Evolutionary conservation across 2,113 vertebrate genomes (phyloP).

Genomic region (Neopipo cinnamomea): DNA sequence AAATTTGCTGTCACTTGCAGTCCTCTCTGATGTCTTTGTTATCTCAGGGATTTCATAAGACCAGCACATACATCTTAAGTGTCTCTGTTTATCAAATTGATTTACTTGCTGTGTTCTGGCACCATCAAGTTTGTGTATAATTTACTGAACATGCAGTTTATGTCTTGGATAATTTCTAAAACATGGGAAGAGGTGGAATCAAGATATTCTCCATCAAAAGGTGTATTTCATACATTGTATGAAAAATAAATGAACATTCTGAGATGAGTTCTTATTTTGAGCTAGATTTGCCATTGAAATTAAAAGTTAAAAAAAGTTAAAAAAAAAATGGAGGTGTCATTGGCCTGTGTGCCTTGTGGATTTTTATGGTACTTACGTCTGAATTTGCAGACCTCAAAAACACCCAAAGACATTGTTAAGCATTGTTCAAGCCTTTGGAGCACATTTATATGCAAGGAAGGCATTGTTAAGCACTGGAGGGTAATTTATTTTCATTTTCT

Average conservation of each 20-base stretch:
- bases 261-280: neutral
- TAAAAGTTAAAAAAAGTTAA: neutral
- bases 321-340: rapidly evolving
- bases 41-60: neutral
- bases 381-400: neutral
- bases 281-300: neutral
- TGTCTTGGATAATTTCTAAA: neutral
- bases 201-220: neutral
- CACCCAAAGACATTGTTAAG: neutral
- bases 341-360: neutral
- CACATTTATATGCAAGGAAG: constrained; percentile 2
- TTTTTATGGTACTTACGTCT: neutral
- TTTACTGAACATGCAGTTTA: neutral
- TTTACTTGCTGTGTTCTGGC: neutral
- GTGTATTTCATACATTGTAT: neutral
- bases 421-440: neutral
- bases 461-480: neutral
- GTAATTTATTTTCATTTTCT: constrained; percentile 55
- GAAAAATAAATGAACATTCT: neutral
- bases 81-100: neutral
- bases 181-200: neutral
- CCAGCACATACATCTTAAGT: neutral
- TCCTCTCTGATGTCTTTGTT: neutral
- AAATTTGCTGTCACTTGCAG: neutral
- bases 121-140: neutral